Conservation (phyloP, 2,888 invertebrate species). For the Bibio marci region DNA sequence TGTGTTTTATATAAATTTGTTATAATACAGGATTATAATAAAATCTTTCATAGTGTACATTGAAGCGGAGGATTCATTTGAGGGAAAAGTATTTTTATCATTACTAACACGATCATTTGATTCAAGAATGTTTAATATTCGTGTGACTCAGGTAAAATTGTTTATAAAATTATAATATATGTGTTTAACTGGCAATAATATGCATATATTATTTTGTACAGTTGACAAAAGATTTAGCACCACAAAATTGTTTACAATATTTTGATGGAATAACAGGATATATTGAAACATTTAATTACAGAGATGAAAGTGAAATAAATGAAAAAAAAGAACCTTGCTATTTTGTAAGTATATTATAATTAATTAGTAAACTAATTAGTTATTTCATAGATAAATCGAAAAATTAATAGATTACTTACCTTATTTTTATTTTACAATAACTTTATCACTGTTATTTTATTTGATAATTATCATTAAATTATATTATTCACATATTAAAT, state of each 20-base stretch:
- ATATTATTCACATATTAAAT: too few relatives aligned
- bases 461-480: too few relatives aligned
- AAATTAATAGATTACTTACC: too few relatives aligned
- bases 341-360: conserved; percentile 40
- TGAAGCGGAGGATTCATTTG: conserved; percentile 43
- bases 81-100: conserved; percentile 42
- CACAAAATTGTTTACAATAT: conserved; percentile 48
- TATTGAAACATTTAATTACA: conserved; percentile 56
- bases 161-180: conserved; percentile 3
- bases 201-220: conserved; percentile 40
- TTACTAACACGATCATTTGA: conserved; percentile 39
- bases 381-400: too few relatives aligned
- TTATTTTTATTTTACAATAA: too few relatives aligned
- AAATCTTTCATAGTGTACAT: conserved; percentile 42
- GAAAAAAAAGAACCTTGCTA: conserved; percentile 39
- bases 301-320: conserved; percentile 35
- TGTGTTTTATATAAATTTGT: conserved; percentile 1
- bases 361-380: too few relatives aligned
- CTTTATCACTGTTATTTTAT: too few relatives aligned
- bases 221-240: conserved; percentile 29
- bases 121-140: conserved; percentile 42
- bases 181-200: conserved; percentile 23
- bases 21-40: not conserved
- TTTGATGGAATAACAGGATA: conserved; percentile 32
- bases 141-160: conserved; percentile 35